A percentile compares a stretch with the other conserved stretches of the same genome.
Conservation (phyloP, 1,140 invertebrate genomes). For the Amphibalanus amphitrite region DNA sequence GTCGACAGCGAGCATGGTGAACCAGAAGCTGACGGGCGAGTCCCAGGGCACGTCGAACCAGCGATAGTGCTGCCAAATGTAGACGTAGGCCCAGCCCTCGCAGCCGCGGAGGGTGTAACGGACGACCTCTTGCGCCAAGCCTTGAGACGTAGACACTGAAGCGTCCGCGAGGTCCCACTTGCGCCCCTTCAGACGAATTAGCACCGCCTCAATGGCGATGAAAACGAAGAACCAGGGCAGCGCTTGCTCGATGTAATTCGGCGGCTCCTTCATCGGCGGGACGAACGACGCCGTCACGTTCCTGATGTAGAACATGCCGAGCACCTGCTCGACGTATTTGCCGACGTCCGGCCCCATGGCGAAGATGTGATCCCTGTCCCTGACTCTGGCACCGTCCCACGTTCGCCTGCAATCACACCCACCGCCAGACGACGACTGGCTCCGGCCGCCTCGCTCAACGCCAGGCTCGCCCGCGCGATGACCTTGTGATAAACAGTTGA, state of each 20-base stretch:
- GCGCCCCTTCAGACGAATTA: conserved; percentile 44
- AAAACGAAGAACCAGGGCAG: conserved; percentile 58
- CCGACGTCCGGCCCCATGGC: not conserved
- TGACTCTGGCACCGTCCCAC: no score
- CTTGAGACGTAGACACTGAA: conserved; percentile 56
- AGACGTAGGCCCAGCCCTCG: conserved; percentile 18
- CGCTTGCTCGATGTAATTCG: conserved; percentile 33
- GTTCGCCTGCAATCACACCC: no score
- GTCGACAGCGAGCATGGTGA: conserved; percentile 57
- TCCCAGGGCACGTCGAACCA: conserved; percentile 57
- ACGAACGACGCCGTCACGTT: not conserved
- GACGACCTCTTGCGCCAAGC: conserved; percentile 64
- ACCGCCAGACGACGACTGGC: no score
- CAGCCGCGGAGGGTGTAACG: conserved; percentile 19
- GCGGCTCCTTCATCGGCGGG: not conserved
- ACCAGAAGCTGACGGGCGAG: conserved; percentile 53
- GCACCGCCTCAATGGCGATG: conserved; percentile 48
- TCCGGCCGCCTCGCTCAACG: no score
- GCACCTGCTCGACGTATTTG: not conserved
- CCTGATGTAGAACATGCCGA: not conserved
- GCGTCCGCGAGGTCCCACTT: conserved; percentile 48
- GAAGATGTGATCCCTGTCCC: no score
- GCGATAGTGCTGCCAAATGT: conserved; percentile 33
- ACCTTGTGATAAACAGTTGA: no score
- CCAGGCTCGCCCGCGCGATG: no score